phyloP scores from a whole-genome alignment of 53 echinoderm and acorn worm species.

The Glandiceps talaboti region DNA sequence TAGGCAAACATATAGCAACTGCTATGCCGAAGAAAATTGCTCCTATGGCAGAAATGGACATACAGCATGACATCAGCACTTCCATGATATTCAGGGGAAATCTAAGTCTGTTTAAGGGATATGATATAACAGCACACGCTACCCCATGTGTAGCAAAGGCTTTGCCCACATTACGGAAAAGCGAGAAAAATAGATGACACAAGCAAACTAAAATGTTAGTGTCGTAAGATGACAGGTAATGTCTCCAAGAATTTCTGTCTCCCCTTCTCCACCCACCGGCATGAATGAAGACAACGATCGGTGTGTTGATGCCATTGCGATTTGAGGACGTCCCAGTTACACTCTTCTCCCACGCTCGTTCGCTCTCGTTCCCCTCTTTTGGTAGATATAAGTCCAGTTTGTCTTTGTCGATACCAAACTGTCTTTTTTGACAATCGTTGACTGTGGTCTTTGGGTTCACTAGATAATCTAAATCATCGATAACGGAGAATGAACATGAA shows the following conservation, averaged over 20 bases:
- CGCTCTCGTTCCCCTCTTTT: neutral
- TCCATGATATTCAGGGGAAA: constrained; percentile 22
- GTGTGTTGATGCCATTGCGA: neutral
- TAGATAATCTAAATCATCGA: too few relatives aligned
- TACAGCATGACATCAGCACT: constrained; percentile 15
- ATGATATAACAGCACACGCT: constrained; percentile 33
- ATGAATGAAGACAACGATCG: constrained; percentile 30
- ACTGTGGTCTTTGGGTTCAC: too few relatives aligned
- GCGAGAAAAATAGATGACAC: constrained; percentile 3
- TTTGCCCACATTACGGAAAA: constrained; percentile 39
- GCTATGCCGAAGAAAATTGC: neutral
- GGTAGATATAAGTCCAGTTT: neutral
- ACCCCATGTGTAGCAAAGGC: constrained; percentile 26
- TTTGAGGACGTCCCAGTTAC: neutral
- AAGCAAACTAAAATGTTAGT: constrained; percentile 25
- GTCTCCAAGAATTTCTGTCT: constrained; percentile 34
- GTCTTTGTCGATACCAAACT: neutral
- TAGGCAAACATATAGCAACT: too few relatives aligned
- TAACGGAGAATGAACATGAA: too few relatives aligned
- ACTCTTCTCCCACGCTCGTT: neutral
- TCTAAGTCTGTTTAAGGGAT: constrained; percentile 25
- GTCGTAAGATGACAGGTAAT: constrained; percentile 38
- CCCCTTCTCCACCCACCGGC: constrained; percentile 51
- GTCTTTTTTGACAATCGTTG: too few relatives aligned
- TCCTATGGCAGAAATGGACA: neutral